Evolutionary conservation across 2,888 invertebrate species (phyloP), one percentile per base, ranked within the genome.

Genomic region (Erebia epiphron): DNA sequence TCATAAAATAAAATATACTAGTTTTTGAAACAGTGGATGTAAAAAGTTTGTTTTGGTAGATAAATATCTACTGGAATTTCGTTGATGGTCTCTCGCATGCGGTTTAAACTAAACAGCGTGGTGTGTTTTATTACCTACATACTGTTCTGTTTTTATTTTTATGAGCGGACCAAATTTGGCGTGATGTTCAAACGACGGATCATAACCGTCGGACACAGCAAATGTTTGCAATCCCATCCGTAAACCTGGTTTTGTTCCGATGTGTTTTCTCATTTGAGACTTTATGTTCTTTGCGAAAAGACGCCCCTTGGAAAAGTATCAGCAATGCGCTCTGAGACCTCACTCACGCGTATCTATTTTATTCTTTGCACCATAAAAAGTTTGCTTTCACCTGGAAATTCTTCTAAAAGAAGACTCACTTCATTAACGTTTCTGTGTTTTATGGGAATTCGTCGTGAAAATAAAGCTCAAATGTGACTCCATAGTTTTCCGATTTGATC

Each of bases 131-230:
- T 84, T 80, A 80, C 81, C 83, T 84, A 80, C 81, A 83, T 84
- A 84, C 83, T 83, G 86, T 83, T 88, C 79, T 79, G 82, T 82
- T 83, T 89, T 89, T 90, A 90, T 87, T 91, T 90, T 91, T 91
- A 90, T 86, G 87, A 81, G 83, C 82, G 86, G 82, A 86, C 87
- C 86, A 90, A 91, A 90, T 91, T 90, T 89, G 85, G 89, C 86
- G 87, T 89, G 89, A 87, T 86, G 86, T 84, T 89, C 86, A 87
- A 91, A 91, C 86, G 86, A 85, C 84, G 83, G 86, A 88, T 88
- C 89, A 91, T 91, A 91, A 90, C 90, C 87, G 85, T 90, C 85
- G 90, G 89, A 87, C 87, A 86, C 86, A 88, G 85, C 86, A 86
- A 91, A 88, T 88, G 87, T 88, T 90, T 87, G 89, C 87, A 85